Evolutionary conservation across 2,797 vertebrate species (phyloP), one percentile per base, ranked within the genome.

Genomic region (Galago senegalensis): DNA sequence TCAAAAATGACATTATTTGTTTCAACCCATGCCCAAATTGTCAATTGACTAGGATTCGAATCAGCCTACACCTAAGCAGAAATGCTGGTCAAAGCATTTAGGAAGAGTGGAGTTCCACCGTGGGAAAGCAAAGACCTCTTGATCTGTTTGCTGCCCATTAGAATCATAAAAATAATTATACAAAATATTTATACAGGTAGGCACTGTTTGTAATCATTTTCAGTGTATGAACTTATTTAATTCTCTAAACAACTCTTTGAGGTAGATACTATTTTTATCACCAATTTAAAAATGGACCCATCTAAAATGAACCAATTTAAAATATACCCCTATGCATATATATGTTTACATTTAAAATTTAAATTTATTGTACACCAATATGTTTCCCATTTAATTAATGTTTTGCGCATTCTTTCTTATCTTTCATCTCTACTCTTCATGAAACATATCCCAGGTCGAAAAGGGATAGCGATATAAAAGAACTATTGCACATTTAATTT

Each of bases 211-310:
- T 87, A 81, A 31, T 61, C 0, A 49, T 83, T 61, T 79, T 7
- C 25, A 76, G 70, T 34, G 2, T 58, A 88, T 58, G 16, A 96
- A 80, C 43, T 58, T 29, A 49, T 70, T 69, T 69, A 85, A 49
- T 73, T 79, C 18, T 89, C 77, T n/a, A 63, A 88, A 37, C 76
- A 79, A 67, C 10, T 58, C 34, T 85, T 89, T 69, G 61, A 91
- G 34, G n/a, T 82, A 76, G 67, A 21, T 21, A 25, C 20, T 53
- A 43, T n/a, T 31, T 58, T 83, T 53, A 72, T 60, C 58, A 89
- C 29, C 34, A 21, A 21, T 43, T 95, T 86, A 40, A 63, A 89
- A 81, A 86, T 49, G 70, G 90, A 7, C 46, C 4, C 40, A 4
- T 40, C 5, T 40, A 40, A 40, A 40, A 40, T 40, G 40, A 40